Conservation (phyloP, 1,140 invertebrate species). For the Leptopilina clavipes region DNA sequence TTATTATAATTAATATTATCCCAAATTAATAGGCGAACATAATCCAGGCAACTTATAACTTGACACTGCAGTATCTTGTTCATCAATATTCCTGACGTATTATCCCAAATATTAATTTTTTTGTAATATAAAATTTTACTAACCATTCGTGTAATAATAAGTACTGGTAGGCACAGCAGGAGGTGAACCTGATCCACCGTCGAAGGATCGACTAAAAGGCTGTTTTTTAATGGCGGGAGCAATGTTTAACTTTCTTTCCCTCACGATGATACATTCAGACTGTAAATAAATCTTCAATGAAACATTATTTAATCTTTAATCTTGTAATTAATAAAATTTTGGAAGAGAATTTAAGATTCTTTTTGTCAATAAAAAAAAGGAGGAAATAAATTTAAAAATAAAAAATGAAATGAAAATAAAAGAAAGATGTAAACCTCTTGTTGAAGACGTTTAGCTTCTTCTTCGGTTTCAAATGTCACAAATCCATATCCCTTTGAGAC, state of each 20-base stretch:
- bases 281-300: slow-evolving; percentile 67
- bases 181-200: slow-evolving; percentile 71
- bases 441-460: slow-evolving; percentile 87
- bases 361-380: slow-evolving; percentile 1
- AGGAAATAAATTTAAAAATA: slow-evolving; percentile 32
- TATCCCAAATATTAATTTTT: too few relatives aligned
- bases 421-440: slow-evolving; percentile 75
- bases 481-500: slow-evolving; percentile 97
- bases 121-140: slow-evolving; percentile 54
- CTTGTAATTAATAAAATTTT: too few relatives aligned
- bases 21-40: too few relatives aligned
- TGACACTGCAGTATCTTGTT: too few relatives aligned
- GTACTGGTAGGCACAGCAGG: slow-evolving; percentile 75
- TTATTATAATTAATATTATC: not conserved
- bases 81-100: too few relatives aligned
- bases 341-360: too few relatives aligned
- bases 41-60: too few relatives aligned
- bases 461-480: slow-evolving; percentile 95
- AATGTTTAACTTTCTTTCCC: slow-evolving; percentile 90
- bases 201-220: slow-evolving; percentile 73
- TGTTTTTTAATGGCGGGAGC: slow-evolving; percentile 94
- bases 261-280: slow-evolving; percentile 84
- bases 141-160: slow-evolving; percentile 77
- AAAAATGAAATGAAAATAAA: slow-evolving; percentile 35
- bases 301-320: slow-evolving; percentile 30